Percentiles rank a stretch among this genome's conserved stretches.
These are phyloP conservation scores for Pseudochromis fuscus DNA, from an alignment of 2,797 vertebrate genomes.

Conservation along the genomic window DNA sequence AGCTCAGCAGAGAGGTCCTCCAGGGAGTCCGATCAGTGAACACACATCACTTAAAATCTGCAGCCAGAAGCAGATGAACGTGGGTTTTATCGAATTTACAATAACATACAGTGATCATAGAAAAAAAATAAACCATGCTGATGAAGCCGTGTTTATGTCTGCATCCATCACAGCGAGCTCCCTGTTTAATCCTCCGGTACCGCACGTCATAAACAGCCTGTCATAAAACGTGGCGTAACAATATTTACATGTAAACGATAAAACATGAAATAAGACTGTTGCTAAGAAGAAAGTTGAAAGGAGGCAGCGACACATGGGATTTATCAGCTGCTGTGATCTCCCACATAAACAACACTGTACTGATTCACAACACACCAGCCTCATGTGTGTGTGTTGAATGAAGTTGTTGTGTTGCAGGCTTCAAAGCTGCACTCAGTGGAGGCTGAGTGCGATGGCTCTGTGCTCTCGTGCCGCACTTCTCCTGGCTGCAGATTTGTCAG, in stretches of 20 bases:
- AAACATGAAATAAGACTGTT: neutral
- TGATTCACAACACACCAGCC: neutral
- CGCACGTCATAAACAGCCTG: neutral
- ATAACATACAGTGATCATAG: too few relatives aligned
- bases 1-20: too few relatives aligned
- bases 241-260: neutral
- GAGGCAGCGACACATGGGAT: neutral
- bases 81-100: too few relatives aligned
- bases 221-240: neutral
- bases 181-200: neutral
- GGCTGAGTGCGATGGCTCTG: neutral
- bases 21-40: too few relatives aligned
- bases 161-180: neutral
- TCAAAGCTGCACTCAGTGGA: neutral
- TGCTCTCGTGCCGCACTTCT: neutral
- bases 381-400: neutral
- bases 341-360: neutral
- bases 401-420: neutral
- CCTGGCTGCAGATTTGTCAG: neutral
- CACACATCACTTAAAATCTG: too few relatives aligned
- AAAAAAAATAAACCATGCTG: neutral
- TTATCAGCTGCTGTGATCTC: neutral
- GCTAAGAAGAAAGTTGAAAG: neutral
- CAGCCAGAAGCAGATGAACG: too few relatives aligned
- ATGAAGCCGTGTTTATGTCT: neutral